phyloP scores from a whole-genome alignment of 2,888 invertebrate species.

The Drosophila setosimentum region DNA sequence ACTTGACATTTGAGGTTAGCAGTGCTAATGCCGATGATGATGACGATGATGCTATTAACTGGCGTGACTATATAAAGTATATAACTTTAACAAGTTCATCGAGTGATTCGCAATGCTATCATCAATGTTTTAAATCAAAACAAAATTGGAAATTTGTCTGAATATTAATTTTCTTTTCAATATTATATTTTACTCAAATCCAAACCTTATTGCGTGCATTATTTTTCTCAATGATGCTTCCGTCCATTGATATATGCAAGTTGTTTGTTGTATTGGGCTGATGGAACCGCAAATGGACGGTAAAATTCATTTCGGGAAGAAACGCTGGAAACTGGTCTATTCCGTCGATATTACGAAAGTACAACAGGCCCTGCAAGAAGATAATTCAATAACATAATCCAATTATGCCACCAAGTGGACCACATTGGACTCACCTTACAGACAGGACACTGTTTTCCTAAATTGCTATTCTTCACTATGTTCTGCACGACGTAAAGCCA shows the following conservation, averaged over 20 bases:
- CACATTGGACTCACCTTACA: constrained; percentile 8
- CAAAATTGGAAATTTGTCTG: constrained; percentile 25
- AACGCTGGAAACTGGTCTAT: constrained; percentile 35
- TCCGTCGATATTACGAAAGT: constrained; percentile 21
- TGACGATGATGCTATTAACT: constrained; percentile 34
- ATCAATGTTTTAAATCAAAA: constrained; percentile 26
- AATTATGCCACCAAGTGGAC: neutral
- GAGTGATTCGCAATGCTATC: constrained; percentile 38
- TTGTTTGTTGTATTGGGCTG: neutral
- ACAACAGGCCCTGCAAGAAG: constrained; percentile 30
- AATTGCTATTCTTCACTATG: constrained; percentile 27
- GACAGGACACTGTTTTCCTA: constrained; percentile 26
- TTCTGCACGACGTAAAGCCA: neutral
- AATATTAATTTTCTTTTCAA: constrained; percentile 4
- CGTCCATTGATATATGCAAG: constrained; percentile 7
- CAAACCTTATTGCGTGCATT: constrained; percentile 13
- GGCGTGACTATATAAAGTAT: constrained; percentile 73
- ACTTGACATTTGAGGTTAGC: constrained; percentile 78
- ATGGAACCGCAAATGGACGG: neutral
- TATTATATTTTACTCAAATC: neutral
- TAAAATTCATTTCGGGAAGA: constrained; percentile 40
- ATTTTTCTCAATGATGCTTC: constrained; percentile 16
- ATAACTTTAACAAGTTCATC: constrained; percentile 42
- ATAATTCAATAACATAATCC: neutral
- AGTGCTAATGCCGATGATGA: constrained; percentile 35